Evolutionary conservation across 2,888 invertebrate genomes (phyloP), one percentile per base, ranked within the genome.

Genomic region (Caenorhabditis virilis): DNA sequence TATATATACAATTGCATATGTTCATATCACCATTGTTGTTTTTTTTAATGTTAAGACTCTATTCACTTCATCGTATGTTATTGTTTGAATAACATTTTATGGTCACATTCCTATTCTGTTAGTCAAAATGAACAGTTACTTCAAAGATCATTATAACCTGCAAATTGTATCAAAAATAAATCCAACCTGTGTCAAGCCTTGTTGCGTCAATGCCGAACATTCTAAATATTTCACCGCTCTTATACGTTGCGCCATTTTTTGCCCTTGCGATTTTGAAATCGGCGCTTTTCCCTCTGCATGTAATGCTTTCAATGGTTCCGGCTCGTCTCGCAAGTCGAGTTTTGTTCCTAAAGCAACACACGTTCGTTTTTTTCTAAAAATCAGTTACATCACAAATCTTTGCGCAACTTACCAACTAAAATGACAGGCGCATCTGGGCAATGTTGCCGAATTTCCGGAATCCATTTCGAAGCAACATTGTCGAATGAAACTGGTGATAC

Each of bases 391-490:
- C 30, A 33, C 4, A 15, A 42, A 51, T 11, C 2, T 26, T 5
- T 35, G 6, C 16, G 9, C 23, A 4, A 79, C 90, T 87, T 85
- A 92, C 95, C 95, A 85, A 97, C 95, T 86, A 98, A 89, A 85
- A 98, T 92, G 86, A 98, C 93, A 66, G 97, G 97, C 74, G 95
- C 95, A 87, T 97, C 95, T 68, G 97, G 95, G 88, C 97, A 98
- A 85, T 98, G 97, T 86, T 98, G 97, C 87, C 95, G 94, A 82
- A 98, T 95, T 89, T 98, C 98, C 75, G 97, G 97, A 87, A 94
- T 94, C 98, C 97, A 98, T 88, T 98, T 98, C 76, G 94, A 94
- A 83, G 93, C 93, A 71, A 98, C 95, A 89, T 97, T 98, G 88
- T 97, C 97, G 88, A 95, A 97, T 48, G 97, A 97, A 51, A 95